Percentiles rank a stretch among this genome's conserved stretches.
Evolutionary conservation across 2,113 vertebrate species (phyloP).

Genomic region (Amphiprion percula): DNA sequence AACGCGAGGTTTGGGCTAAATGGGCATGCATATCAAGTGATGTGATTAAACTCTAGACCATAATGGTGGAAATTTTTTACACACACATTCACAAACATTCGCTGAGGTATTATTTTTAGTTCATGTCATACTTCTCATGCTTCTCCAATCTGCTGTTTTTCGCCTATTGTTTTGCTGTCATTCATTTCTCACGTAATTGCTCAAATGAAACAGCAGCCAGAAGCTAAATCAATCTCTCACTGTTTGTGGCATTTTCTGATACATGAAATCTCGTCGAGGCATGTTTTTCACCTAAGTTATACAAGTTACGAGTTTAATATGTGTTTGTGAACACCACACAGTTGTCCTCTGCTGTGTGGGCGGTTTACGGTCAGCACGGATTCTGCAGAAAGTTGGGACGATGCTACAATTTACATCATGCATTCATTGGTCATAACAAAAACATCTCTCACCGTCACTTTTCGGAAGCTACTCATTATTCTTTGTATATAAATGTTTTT

Average conservation of each 20-base stretch:
- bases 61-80: not conserved
- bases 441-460: not conserved
- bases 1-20: not conserved
- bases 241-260: not conserved
- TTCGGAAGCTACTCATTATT: no score
- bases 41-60: no score
- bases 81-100: not conserved
- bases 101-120: not conserved
- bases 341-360: slow-evolving; percentile 9
- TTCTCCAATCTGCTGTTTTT: no score
- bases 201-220: not conserved
- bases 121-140: no score
- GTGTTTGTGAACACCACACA: slow-evolving; percentile 28
- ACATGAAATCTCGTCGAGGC: not conserved
- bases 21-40: rapidly evolving
- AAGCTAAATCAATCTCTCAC: rapidly evolving
- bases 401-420: not conserved
- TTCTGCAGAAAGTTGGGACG: not conserved
- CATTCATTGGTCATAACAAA: not conserved
- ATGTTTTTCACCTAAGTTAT: rapidly evolving
- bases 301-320: not conserved
- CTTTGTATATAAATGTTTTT: rapidly evolving
- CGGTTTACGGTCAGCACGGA: slow-evolving; percentile 21
- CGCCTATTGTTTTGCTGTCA: not conserved
- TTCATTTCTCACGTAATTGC: not conserved